A percentile compares a stretch with the other conserved stretches of the same genome.
These are phyloP conservation scores for Tribolium freemani DNA, from an alignment of 2,888 invertebrate genomes.

Conservation along the genomic window DNA sequence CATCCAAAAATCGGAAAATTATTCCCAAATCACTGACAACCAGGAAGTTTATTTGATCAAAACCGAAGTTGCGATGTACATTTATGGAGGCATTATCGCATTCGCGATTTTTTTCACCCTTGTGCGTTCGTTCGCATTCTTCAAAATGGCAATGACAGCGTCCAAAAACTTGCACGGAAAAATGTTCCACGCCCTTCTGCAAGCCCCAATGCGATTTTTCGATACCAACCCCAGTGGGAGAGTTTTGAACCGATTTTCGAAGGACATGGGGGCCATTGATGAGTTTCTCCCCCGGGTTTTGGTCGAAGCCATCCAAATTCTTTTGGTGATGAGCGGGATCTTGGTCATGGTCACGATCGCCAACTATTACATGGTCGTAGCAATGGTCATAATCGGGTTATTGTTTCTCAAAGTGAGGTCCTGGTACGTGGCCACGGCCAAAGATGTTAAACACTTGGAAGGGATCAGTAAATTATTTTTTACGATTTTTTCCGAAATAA, in stretches of 20 bases:
- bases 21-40: conserved; percentile 39
- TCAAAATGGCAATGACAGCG: conserved; percentile 81
- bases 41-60: conserved; percentile 46
- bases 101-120: conserved; percentile 74
- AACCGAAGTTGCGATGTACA: conserved; percentile 54
- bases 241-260: conserved; percentile 85
- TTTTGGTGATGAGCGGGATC: conserved; percentile 78
- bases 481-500: too few species aligned
- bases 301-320: conserved; percentile 73
- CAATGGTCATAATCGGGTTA: conserved; percentile 73
- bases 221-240: conserved; percentile 86
- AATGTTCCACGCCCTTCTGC: conserved; percentile 82
- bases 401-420: conserved; percentile 76
- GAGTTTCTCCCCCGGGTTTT: conserved; percentile 78
- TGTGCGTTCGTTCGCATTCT: conserved; percentile 77
- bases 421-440: conserved; percentile 78
- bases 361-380: conserved; percentile 76
- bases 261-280: conserved; percentile 86
- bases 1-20: background rate
- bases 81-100: conserved; percentile 73
- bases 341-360: conserved; percentile 78
- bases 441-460: conserved; percentile 77
- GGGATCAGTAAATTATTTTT: conserved; percentile 67
- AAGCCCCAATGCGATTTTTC: conserved; percentile 79
- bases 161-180: conserved; percentile 81